Percentiles rank a stretch among this genome's conserved stretches.
Evolutionary conservation across 1,140 invertebrate species (phyloP).

Genomic region (Drosophila grimshawi): DNA sequence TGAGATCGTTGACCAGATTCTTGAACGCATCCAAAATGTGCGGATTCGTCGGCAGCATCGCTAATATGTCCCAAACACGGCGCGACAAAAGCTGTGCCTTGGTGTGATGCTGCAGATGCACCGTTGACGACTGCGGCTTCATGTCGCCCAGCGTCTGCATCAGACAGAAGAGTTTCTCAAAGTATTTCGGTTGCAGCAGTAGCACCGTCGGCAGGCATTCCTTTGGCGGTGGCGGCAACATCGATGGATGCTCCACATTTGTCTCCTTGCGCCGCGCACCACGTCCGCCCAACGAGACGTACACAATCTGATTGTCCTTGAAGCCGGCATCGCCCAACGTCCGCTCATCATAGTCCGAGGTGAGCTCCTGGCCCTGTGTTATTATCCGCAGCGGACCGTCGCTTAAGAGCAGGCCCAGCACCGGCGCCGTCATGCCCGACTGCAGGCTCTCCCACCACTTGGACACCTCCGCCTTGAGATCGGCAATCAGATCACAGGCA

Average conservation of each 20-base stretch:
- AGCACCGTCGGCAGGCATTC: constrained; percentile 94
- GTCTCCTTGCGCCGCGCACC: constrained; percentile 90
- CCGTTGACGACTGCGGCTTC: constrained; percentile 88
- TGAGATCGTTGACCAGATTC: constrained; percentile 86
- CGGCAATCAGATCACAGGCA: constrained; percentile 93
- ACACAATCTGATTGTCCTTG: constrained; percentile 95
- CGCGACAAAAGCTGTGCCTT: constrained; percentile 95
- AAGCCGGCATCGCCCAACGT: constrained; percentile 95
- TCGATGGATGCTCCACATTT: constrained; percentile 89
- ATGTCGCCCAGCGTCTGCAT: constrained; percentile 95
- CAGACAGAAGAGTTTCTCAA: constrained; percentile 94
- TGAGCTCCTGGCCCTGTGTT: constrained; percentile 96
- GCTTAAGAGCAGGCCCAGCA: constrained; percentile 88
- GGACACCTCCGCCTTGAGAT: constrained; percentile 96
- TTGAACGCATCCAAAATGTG: constrained; percentile 93
- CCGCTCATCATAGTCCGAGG: constrained; percentile 96
- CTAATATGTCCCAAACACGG: constrained; percentile 96
- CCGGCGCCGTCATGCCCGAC: constrained; percentile 70
- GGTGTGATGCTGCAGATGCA: constrained; percentile 91
- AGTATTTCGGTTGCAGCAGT: constrained; percentile 93
- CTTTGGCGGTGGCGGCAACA: constrained; percentile 91
- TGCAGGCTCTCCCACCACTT: constrained; percentile 89
- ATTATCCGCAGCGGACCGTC: constrained; percentile 96
- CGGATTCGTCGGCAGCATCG: constrained; percentile 95
- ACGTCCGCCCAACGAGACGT: constrained; percentile 93